These are phyloP conservation scores for Polyploca ridens DNA, from an alignment of 2,888 invertebrate genomes.

Conservation along the genomic window DNA sequence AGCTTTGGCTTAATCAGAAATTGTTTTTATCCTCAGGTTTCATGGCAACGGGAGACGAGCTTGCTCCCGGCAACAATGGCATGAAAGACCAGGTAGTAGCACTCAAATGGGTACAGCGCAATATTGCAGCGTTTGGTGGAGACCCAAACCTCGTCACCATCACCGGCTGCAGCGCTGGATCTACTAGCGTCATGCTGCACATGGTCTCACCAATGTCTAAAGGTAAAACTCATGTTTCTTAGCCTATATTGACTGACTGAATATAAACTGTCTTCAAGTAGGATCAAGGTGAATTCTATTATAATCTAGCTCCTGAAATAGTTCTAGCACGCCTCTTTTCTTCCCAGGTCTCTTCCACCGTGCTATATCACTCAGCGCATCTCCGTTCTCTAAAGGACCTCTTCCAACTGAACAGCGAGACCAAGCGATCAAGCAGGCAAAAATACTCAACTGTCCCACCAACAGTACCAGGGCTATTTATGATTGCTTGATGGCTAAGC, in stretches of 20 bases:
- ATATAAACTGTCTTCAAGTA: neutral
- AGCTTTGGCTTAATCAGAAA: too few relatives aligned
- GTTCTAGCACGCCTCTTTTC: neutral
- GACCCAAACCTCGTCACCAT: slow-evolving; percentile 87
- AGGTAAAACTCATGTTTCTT: slow-evolving; percentile 50
- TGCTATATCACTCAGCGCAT: slow-evolving; percentile 88
- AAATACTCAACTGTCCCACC: slow-evolving; percentile 85
- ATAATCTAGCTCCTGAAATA: too few relatives aligned
- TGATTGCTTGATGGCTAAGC: slow-evolving; percentile 83
- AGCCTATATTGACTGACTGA: neutral
- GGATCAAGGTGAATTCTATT: too few relatives aligned
- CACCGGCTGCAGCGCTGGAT: slow-evolving; percentile 85
- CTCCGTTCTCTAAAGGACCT: slow-evolving; percentile 82
- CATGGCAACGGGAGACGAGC: slow-evolving; percentile 86
- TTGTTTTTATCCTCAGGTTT: slow-evolving; percentile 72
- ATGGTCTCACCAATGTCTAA: slow-evolving; percentile 88
- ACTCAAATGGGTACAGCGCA: slow-evolving; percentile 87
- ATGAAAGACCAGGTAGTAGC: slow-evolving; percentile 89
- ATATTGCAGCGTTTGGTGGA: slow-evolving; percentile 88
- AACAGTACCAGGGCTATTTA: slow-evolving; percentile 82
- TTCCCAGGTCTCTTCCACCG: slow-evolving; percentile 87
- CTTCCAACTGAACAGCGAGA: slow-evolving; percentile 82
- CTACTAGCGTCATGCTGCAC: slow-evolving; percentile 77
- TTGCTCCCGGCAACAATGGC: slow-evolving; percentile 88
- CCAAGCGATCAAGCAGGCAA: slow-evolving; percentile 86